Evolutionary conservation across 2,888 invertebrate species (phyloP), one percentile per base, ranked within the genome.

Genomic region (Pammene fasciana): DNA sequence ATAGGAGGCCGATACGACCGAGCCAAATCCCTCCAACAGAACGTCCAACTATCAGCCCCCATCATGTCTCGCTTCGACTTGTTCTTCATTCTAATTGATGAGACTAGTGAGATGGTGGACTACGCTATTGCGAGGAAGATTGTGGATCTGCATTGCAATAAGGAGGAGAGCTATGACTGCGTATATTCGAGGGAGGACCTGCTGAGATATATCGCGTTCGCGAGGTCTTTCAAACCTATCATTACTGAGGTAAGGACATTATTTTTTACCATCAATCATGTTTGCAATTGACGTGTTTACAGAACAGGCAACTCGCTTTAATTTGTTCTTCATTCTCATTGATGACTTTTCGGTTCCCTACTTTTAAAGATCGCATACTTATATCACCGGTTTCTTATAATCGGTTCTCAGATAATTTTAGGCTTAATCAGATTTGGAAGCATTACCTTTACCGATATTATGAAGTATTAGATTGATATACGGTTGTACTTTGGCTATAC

Each of bases 31-130:
- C 90, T 99, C 5, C 97, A 98, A 78, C 98, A 99, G 84, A 99
- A 99, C 86, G 97, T 99, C 2, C 94, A 96, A 0, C 91, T 99
- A 14, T 96, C 97, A 0, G 98, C 99, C 0, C 99, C 99, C 0
- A 99, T 99, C 80, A 99, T 99, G 99, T 99, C 99, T 0, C 95
- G 99, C 76, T 99, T 99, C 88, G 99, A 99, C 89, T 92, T 99
- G 14, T 99, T 99, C 93, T 99, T 99, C 90, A 98, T 99, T 75
- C 93, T 99, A 0, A 97, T 99, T 1, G 99, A 99, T 84, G 99
- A 99, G 85, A 97, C 98, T 82, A 90, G 89, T 43, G 89, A 96
- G 92, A 95, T 98, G 76, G 95, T 97, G 0, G 99, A 99, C 89
- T 99, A 98, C 83, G 99, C 99, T 0, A 99, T 99, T 72, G 99